Conservation (phyloP, 2,113 vertebrate species). For the Choloepus hoffmanni region DNA sequence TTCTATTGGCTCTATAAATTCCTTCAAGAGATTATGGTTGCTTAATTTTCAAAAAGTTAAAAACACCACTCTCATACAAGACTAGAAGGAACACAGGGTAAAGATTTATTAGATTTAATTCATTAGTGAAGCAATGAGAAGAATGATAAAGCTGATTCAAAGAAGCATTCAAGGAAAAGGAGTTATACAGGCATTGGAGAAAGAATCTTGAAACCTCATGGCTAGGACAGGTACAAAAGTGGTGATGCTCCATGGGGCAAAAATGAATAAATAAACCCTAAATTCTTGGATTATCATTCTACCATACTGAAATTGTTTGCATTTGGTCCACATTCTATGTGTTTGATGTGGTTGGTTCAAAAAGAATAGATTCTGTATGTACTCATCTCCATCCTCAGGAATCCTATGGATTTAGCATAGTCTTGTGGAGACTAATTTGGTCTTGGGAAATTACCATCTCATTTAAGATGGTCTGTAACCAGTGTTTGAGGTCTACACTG, state of each 20-base stretch:
- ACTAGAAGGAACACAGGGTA: background rate
- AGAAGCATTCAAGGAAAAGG: background rate
- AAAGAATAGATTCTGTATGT: background rate
- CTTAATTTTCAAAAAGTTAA: conserved; percentile 40
- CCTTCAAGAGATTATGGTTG: background rate
- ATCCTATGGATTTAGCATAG: background rate
- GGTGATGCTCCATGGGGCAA: background rate
- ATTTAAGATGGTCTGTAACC: background rate
- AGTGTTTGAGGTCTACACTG: background rate
- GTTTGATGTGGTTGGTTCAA: background rate
- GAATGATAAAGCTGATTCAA: background rate
- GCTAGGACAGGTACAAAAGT: background rate
- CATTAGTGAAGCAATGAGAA: background rate
- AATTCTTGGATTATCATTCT: background rate
- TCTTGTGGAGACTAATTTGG: background rate
- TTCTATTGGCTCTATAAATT: conserved; percentile 42
- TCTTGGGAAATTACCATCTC: background rate
- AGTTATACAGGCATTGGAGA: background rate
- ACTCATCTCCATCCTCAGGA: background rate
- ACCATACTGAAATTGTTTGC: background rate
- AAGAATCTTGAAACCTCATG: background rate
- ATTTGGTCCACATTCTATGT: background rate
- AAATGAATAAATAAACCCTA: too few relatives aligned
- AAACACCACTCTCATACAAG: background rate
- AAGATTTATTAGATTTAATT: background rate